Percentiles rank a stretch among this genome's conserved stretches.
Evolutionary conservation across 1,140 invertebrate genomes (phyloP).

Genomic region (Oedothorax gibbosus): DNA sequence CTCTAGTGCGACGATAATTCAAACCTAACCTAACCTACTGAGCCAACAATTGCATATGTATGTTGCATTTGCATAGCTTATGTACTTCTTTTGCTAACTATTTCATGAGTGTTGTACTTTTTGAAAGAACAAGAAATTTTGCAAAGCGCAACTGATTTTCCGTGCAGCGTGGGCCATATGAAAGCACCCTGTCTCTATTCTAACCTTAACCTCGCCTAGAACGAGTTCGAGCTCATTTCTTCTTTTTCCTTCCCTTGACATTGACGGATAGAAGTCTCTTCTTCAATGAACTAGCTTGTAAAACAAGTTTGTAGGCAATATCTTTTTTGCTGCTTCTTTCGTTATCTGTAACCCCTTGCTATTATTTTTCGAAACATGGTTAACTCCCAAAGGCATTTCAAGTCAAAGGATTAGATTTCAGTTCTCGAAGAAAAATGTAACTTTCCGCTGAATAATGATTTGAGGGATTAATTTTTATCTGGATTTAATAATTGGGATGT

Average conservation of each 20-base stretch:
- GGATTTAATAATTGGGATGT: no score
- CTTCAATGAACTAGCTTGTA: conserved; percentile 3
- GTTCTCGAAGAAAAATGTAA: neutral
- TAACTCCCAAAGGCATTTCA: no score
- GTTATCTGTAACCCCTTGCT: conserved; percentile 6
- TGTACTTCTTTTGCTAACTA: no score
- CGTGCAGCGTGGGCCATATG: conserved; percentile 1
- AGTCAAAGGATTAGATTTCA: neutral
- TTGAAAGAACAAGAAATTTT: no score
- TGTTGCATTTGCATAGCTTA: no score
- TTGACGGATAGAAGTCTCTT: conserved; percentile 38
- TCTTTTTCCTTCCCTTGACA: conserved; percentile 14
- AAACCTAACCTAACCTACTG: no score
- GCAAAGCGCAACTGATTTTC: no score
- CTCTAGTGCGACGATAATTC: no score
- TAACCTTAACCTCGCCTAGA: conserved; percentile 34
- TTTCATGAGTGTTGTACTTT: no score
- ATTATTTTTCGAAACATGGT: conserved; percentile 21
- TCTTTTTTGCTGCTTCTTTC: conserved; percentile 25
- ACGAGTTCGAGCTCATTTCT: conserved; percentile 29
- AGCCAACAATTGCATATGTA: no score
- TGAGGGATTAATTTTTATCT: no score
- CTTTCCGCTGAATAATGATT: neutral
- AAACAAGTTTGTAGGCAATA: conserved; percentile 22
- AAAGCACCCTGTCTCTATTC: conserved; percentile 27